These are phyloP conservation scores for Drosophila quinaria DNA, from an alignment of 2,888 invertebrate species.

Conservation along the genomic window DNA sequence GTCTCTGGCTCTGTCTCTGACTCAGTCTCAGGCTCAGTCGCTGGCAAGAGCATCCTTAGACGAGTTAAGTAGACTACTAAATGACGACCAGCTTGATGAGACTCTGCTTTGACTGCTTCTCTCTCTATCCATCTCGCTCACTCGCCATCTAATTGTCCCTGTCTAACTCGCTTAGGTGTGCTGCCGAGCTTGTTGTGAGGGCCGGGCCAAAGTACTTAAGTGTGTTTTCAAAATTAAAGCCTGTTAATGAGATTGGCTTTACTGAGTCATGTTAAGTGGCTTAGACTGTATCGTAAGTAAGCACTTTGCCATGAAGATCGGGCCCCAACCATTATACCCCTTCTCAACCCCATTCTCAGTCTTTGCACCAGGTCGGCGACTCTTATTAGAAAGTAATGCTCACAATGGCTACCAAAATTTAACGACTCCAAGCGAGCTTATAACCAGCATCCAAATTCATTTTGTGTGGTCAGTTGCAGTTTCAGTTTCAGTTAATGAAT, in stretches of 20 bases:
- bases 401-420: conserved; percentile 64
- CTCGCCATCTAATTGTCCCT: conserved; percentile 1
- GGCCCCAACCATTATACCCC: conserved; percentile 1
- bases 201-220: conserved; percentile 67
- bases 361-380: conserved; percentile 14
- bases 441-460: conserved; percentile 11
- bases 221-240: conserved; percentile 81
- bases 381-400: conserved; percentile 77
- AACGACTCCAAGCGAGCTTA: conserved; percentile 28
- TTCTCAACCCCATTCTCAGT: not conserved
- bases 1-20: conserved; percentile 6
- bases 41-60: conserved; percentile 70
- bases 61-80: conserved; percentile 82
- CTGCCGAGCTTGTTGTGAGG: not conserved
- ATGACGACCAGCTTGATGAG: conserved; percentile 62
- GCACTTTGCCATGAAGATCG: conserved; percentile 68
- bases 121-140: conserved; percentile 7
- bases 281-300: conserved; percentile 81
- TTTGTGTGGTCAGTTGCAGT: conserved; percentile 26
- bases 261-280: conserved; percentile 81
- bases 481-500: conserved; percentile 39
- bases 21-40: no score
- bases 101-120: conserved; percentile 11
- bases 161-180: conserved; percentile 6
- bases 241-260: conserved; percentile 82